These are phyloP conservation scores for Watsonalla cultraria DNA, from an alignment of 2,888 invertebrate genomes.

Conservation along the genomic window DNA sequence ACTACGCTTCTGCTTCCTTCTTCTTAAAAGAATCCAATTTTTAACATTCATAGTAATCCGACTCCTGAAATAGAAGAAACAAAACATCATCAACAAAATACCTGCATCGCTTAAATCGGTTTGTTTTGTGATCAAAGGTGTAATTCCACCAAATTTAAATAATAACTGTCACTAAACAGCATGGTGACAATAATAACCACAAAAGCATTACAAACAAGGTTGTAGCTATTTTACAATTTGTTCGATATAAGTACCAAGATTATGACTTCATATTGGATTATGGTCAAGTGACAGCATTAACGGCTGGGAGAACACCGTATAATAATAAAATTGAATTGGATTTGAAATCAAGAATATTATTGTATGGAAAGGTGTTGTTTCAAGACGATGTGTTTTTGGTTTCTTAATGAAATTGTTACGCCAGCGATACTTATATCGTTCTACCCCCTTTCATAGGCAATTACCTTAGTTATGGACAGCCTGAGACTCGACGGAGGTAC, in stretches of 20 bases:
- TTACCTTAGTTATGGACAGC: too few species aligned
- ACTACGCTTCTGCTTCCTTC: not conserved
- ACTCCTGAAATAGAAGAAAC: not conserved
- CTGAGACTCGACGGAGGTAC: too few species aligned
- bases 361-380: too few species aligned
- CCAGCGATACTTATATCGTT: too few species aligned
- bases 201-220: conserved; percentile 29
- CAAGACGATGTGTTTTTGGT: too few species aligned
- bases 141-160: conserved; percentile 1
- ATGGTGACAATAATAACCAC: conserved; percentile 15
- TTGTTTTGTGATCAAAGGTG: not conserved
- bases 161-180: conserved; percentile 20
- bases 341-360: conserved; percentile 10
- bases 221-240: conserved; percentile 47
- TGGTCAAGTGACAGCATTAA: conserved; percentile 19
- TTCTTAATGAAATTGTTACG: too few species aligned
- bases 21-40: not conserved
- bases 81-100: not conserved
- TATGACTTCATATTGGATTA: conserved; percentile 42
- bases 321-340: conserved; percentile 14
- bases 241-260: conserved; percentile 30
- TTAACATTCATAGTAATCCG: not conserved
- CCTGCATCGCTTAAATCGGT: not conserved
- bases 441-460: too few species aligned
- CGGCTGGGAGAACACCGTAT: conserved; percentile 6